Conservation (phyloP, 2,113 vertebrate genomes). For the Muscicapa adusta region DNA sequence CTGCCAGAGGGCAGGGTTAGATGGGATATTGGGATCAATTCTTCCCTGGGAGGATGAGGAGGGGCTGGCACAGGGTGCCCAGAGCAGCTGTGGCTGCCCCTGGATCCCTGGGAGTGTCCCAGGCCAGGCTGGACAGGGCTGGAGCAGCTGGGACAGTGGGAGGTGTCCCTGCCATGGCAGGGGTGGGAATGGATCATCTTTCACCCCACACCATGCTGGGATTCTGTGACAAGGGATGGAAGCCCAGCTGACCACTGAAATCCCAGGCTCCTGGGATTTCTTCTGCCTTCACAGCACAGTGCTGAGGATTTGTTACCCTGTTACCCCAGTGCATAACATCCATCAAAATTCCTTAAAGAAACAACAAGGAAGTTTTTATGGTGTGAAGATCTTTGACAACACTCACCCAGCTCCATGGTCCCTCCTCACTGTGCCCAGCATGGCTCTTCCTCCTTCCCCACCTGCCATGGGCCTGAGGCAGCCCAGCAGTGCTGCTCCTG, state of each 20-base stretch:
- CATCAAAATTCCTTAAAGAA: neutral
- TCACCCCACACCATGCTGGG: neutral
- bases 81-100: neutral
- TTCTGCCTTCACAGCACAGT: neutral
- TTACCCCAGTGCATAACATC: neutral
- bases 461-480: neutral
- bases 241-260: neutral
- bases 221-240: neutral
- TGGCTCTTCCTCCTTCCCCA: neutral
- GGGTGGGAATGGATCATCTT: neutral
- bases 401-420: neutral
- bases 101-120: neutral
- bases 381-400: neutral
- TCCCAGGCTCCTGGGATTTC: neutral
- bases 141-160: accelerated
- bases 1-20: neutral
- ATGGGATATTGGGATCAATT: neutral
- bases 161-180: neutral
- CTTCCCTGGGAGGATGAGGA: accelerated
- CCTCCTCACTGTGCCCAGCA: neutral
- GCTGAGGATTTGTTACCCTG: neutral
- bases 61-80: neutral
- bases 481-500: neutral
- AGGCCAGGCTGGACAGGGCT: accelerated
- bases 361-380: neutral